These are phyloP conservation scores for Thunnus albacares DNA, from an alignment of 2,797 vertebrate species.

Conservation along the genomic window DNA sequence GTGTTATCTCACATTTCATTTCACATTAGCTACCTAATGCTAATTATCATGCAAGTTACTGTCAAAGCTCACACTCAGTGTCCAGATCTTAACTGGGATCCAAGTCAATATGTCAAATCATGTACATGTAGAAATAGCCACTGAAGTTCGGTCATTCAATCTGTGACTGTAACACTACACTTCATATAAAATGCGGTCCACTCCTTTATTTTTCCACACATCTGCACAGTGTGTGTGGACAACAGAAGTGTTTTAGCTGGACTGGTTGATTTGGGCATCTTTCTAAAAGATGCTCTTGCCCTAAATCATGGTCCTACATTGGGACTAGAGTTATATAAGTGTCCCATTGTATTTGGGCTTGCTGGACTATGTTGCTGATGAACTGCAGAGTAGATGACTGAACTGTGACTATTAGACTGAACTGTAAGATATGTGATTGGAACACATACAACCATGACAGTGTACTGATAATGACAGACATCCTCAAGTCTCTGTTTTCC, in stretches of 20 bases:
- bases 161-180: slow-evolving; percentile 24
- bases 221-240: neutral
- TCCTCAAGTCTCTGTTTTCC: slow-evolving; percentile 63
- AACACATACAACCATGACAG: slow-evolving; percentile 43
- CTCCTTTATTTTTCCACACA: neutral
- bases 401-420: slow-evolving; percentile 19
- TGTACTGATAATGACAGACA: slow-evolving; percentile 50
- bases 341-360: neutral
- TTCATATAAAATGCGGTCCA: neutral
- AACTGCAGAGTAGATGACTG: slow-evolving; percentile 5
- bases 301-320: neutral
- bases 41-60: neutral
- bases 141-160: neutral
- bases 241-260: neutral
- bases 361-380: neutral
- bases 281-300: neutral
- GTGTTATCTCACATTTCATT: neutral
- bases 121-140: slow-evolving; percentile 19
- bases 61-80: neutral
- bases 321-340: slow-evolving; percentile 6
- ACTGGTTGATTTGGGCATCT: neutral
- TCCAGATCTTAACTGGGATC: neutral
- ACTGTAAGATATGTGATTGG: slow-evolving; percentile 22
- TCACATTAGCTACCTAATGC: neutral
- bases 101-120: neutral